phyloP scores from a whole-genome alignment of 2,888 invertebrate species.

The Oscheius onirici region DNA sequence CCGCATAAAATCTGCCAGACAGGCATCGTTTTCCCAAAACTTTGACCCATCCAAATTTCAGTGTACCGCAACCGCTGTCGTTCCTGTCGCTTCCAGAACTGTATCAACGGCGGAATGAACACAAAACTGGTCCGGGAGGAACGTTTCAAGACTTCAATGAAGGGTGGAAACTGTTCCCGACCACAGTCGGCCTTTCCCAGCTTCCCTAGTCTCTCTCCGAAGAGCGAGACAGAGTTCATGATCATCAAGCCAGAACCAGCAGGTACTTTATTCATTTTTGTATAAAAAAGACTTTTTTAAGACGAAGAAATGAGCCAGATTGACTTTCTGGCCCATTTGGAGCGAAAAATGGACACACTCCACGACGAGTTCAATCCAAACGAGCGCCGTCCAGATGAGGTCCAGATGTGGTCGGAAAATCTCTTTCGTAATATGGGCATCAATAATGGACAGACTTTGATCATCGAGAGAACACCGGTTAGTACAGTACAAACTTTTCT shows the following conservation, averaged over 20 bases:
- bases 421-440: conserved; percentile 44
- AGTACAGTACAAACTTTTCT: neutral
- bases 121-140: conserved; percentile 58
- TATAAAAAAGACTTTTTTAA: conserved; percentile 11
- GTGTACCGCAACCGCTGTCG: conserved; percentile 60
- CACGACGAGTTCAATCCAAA: conserved; percentile 44
- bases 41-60: conserved; percentile 33
- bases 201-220: conserved; percentile 2
- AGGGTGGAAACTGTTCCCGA: conserved; percentile 37
- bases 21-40: no score
- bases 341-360: conserved; percentile 43
- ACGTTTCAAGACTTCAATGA: conserved; percentile 28
- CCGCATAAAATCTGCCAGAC: no score
- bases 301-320: conserved; percentile 36
- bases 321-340: conserved; percentile 41
- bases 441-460: conserved; percentile 43
- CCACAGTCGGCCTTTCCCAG: neutral
- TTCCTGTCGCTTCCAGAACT: conserved; percentile 60
- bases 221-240: conserved; percentile 15
- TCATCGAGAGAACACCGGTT: conserved; percentile 49
- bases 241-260: conserved; percentile 7
- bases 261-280: neutral
- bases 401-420: conserved; percentile 43
- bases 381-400: conserved; percentile 36
- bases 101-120: conserved; percentile 61